Conservation (phyloP, 2,888 invertebrate genomes). For the Pegoplata infirma region DNA sequence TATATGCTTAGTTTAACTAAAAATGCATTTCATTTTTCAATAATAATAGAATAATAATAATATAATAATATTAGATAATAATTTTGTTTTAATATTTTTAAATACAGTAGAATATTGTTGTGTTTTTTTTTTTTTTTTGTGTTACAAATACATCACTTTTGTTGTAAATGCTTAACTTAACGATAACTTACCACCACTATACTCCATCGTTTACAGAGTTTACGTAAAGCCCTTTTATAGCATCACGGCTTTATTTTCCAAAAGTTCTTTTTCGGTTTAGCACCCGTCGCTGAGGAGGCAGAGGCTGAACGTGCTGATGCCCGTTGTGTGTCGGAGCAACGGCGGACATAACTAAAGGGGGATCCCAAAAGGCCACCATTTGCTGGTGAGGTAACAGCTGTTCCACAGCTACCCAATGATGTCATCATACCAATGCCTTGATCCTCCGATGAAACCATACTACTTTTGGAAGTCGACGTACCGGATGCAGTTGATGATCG, state of each 20-base stretch:
- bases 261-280: conserved; percentile 78
- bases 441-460: conserved; percentile 77
- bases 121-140: conserved; percentile 27
- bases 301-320: conserved; percentile 72
- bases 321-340: conserved; percentile 76
- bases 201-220: conserved; percentile 72
- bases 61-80: conserved; percentile 15
- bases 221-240: conserved; percentile 74
- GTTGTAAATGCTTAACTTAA: conserved; percentile 58
- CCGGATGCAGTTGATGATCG: conserved; percentile 77
- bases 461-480: conserved; percentile 77
- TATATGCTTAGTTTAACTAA: conserved; percentile 62
- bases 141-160: conserved; percentile 61
- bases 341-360: conserved; percentile 74
- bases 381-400: conserved; percentile 49
- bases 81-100: conserved; percentile 9
- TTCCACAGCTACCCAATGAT: conserved; percentile 60
- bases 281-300: conserved; percentile 70
- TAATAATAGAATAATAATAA: conserved; percentile 20
- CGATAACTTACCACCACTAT: conserved; percentile 76
- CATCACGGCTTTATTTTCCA: conserved; percentile 79
- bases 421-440: conserved; percentile 75
- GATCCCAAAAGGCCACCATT: conserved; percentile 66
- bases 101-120: conserved; percentile 11
- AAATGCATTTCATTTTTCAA: conserved; percentile 57